Percentiles rank a stretch among this genome's conserved stretches.
phyloP scores from a whole-genome alignment of 2,888 invertebrate genomes.

The Drosophila robusta region DNA sequence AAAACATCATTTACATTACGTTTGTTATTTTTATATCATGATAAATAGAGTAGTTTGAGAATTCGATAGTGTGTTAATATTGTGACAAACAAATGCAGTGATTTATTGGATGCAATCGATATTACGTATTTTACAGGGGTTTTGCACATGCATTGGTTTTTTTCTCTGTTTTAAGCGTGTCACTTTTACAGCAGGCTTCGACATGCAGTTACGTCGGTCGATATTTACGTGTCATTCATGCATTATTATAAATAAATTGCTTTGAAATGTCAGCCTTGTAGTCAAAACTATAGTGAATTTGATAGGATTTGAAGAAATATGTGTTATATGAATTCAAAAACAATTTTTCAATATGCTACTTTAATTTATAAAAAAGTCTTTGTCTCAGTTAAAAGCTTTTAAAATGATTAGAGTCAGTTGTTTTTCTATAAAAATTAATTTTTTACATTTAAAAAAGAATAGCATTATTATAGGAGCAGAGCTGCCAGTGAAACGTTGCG shows the following conservation, averaged over 20 bases:
- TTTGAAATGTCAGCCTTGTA: slow-evolving; percentile 13
- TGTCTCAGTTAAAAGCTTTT: too few relatives aligned
- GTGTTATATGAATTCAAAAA: not conserved
- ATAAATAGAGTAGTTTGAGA: slow-evolving; percentile 44
- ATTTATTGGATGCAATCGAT: slow-evolving; percentile 24
- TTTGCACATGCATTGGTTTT: slow-evolving; percentile 26
- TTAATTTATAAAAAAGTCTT: too few relatives aligned
- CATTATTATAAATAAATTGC: not conserved
- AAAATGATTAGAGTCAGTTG: too few relatives aligned
- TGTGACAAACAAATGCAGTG: slow-evolving; percentile 49
- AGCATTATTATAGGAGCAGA: too few relatives aligned
- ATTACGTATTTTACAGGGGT: slow-evolving; percentile 27
- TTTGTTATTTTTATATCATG: slow-evolving; percentile 53
- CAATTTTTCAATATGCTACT: too few relatives aligned
- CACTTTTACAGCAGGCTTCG: slow-evolving; percentile 36
- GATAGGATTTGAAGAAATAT: not conserved
- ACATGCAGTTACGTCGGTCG: slow-evolving; percentile 34
- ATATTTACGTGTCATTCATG: slow-evolving; percentile 25
- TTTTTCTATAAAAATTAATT: not conserved
- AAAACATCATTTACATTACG: slow-evolving; percentile 67
- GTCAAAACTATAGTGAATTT: slow-evolving; percentile 17
- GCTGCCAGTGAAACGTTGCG: not conserved
- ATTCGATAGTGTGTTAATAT: slow-evolving; percentile 32
- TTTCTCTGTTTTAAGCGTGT: slow-evolving; percentile 4
- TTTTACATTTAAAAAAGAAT: not conserved